Evolutionary conservation across 2,797 vertebrate species (phyloP), one percentile per base, ranked within the genome.

Genomic region (Zonotrichia albicollis): DNA sequence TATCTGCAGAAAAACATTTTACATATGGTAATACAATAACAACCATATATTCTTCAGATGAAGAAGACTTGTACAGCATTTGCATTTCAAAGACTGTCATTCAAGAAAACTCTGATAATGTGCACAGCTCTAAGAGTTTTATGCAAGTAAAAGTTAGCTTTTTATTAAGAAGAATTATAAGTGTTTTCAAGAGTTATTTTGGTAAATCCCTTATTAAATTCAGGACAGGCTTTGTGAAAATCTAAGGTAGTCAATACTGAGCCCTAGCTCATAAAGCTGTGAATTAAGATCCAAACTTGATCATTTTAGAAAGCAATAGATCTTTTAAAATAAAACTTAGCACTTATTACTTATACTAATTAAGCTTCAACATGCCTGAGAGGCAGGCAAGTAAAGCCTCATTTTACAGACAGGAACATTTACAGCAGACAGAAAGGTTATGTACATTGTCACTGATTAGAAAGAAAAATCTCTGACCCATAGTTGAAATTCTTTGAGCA

Each of bases 401-500:
- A 71, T 81, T 92, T 94, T 88, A 84, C 77, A 84, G 92, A 94
- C 79, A 93, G 50, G 73, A 92, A 86, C 87, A 94, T 85, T 93
- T 68, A 95, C 60, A 81, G 67, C 50, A 93, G 89, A 82, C 80
- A 94, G 82, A 93, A 83, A 94, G 94, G 89, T 94, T 95, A 93
- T 64, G 83, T 71, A 92, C 61, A 82, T 57, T 88, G 67, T 76
- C 87, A 84, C 73, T 81, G 91, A 95, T 84, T 82, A 76, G 67
- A 83, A 84, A 93, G 73, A 91, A 87, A 89, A 95, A 81, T 92
- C 84, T 94, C 78, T 94, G 86, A 94, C 81, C 92, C 93, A 87
- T 45, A 91, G 87, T 20, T 73, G 55, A 68, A 86, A 73, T 88
- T 95, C 68, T 87, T 86, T 76, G 54, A 55, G 70, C 61, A 91